A percentile compares a stretch with the other conserved stretches of the same genome.
These are phyloP conservation scores for Sweltsa coloradensis DNA, from an alignment of 1,140 invertebrate species.

Conservation along the genomic window DNA sequence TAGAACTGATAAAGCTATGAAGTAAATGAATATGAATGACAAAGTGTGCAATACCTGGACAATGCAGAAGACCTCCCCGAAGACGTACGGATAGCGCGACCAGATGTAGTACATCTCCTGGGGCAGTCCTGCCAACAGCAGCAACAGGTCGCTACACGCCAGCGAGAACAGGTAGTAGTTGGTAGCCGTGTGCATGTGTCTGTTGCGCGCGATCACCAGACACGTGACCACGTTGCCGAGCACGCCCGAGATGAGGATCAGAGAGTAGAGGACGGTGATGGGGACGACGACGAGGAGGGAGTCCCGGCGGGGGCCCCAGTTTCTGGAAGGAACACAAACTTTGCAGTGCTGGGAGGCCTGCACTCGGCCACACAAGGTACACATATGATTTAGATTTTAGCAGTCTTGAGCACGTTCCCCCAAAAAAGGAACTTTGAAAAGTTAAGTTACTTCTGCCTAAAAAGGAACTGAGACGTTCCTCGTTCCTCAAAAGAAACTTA, in stretches of 20 bases:
- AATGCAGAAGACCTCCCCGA: constrained; percentile 76
- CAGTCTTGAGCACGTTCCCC: no score
- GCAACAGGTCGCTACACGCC: constrained; percentile 81
- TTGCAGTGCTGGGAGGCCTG: no score
- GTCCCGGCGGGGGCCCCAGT: constrained; percentile 38
- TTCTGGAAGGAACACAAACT: no score
- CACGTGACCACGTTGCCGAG: constrained; percentile 88
- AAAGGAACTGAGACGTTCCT: no score
- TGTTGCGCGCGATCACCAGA: constrained; percentile 81
- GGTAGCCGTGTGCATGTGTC: constrained; percentile 81
- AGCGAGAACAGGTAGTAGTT: constrained; percentile 86
- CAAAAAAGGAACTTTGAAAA: no score
- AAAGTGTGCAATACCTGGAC: no score
- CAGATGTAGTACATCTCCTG: constrained; percentile 80
- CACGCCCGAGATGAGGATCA: constrained; percentile 76
- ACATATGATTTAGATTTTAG: no score
- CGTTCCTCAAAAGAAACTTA: no score
- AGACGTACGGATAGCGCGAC: constrained; percentile 73
- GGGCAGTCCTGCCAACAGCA: constrained; percentile 69
- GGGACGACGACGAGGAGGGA: constrained; percentile 59
- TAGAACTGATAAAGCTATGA: no score
- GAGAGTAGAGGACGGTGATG: constrained; percentile 64
- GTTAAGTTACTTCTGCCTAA: no score
- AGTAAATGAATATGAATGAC: no score
- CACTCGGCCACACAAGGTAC: no score